These are phyloP conservation scores for Sarcophilus harrisii DNA, from an alignment of 2,797 vertebrate species.

Conservation along the genomic window DNA sequence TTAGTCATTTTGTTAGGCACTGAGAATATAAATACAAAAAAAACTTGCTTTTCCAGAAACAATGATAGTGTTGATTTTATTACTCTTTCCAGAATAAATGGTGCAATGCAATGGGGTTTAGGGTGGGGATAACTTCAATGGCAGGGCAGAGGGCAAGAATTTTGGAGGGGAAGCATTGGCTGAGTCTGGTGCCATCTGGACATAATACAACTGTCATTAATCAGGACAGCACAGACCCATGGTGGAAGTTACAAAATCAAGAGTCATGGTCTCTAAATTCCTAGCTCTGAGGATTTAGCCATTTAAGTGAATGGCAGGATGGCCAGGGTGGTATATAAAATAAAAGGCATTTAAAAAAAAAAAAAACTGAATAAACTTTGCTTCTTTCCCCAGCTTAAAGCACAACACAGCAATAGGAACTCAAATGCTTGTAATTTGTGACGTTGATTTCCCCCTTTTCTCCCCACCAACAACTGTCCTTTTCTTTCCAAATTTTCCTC, in stretches of 20 bases:
- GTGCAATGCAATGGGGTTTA: background rate
- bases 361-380: background rate
- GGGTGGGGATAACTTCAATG: background rate
- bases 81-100: background rate
- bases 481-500: background rate
- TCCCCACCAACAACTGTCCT: background rate
- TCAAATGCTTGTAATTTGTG: background rate
- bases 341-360: background rate
- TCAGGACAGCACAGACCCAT: background rate
- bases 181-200: background rate
- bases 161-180: background rate
- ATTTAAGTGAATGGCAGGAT: background rate
- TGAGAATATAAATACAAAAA: background rate
- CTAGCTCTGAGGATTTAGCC: background rate
- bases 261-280: background rate
- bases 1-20: background rate
- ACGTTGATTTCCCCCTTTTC: background rate
- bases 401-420: background rate
- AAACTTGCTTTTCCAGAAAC: background rate
- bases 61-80: background rate
- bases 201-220: background rate
- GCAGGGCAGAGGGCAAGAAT: background rate
- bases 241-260: background rate
- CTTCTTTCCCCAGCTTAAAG: background rate
- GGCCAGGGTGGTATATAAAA: background rate